A percentile compares a stretch with the other conserved stretches of the same genome.
Conservation (phyloP, 2,113 vertebrate species). For the Neogobius melanostomus region DNA sequence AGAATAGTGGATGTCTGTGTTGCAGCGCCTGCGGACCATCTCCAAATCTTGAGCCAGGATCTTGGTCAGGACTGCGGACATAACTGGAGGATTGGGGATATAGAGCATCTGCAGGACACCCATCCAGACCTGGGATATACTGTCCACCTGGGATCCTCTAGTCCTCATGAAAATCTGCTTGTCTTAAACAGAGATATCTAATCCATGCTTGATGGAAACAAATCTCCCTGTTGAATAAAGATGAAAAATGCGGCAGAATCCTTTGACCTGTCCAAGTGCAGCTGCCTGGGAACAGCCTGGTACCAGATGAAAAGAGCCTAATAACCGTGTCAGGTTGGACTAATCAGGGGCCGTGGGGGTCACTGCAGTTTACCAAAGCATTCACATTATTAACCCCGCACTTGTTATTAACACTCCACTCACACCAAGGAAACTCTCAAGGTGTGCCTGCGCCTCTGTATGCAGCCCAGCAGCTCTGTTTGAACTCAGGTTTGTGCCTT, state of each 20-base stretch:
- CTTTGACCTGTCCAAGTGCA: slow-evolving; percentile 11
- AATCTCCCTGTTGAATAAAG: background rate
- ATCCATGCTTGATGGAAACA: background rate
- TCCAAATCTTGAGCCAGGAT: no score
- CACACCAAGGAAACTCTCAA: slow-evolving; percentile 8
- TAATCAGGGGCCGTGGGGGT: slow-evolving; percentile 64
- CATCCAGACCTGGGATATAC: no score
- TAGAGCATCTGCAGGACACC: no score
- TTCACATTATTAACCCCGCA: slow-evolving; percentile 60
- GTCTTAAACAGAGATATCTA: background rate
- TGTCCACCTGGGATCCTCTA: no score
- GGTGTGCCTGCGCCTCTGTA: slow-evolving; percentile 13
- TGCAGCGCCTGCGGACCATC: no score
- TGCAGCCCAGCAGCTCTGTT: slow-evolving; percentile 26
- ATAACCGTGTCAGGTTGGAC: slow-evolving; percentile 57
- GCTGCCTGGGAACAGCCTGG: slow-evolving; percentile 20
- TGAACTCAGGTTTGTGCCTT: slow-evolving; percentile 37
- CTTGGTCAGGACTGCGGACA: no score
- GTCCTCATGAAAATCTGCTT: background rate
- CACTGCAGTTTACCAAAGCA: slow-evolving; percentile 43
- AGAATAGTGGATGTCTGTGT: no score
- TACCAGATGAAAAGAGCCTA: slow-evolving; percentile 52
- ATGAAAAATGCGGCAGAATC: slow-evolving; percentile 21
- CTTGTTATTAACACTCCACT: slow-evolving; percentile 62
- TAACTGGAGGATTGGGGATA: no score